phyloP scores from a whole-genome alignment of 2,888 invertebrate species.

The Lumbricus terrestris region DNA sequence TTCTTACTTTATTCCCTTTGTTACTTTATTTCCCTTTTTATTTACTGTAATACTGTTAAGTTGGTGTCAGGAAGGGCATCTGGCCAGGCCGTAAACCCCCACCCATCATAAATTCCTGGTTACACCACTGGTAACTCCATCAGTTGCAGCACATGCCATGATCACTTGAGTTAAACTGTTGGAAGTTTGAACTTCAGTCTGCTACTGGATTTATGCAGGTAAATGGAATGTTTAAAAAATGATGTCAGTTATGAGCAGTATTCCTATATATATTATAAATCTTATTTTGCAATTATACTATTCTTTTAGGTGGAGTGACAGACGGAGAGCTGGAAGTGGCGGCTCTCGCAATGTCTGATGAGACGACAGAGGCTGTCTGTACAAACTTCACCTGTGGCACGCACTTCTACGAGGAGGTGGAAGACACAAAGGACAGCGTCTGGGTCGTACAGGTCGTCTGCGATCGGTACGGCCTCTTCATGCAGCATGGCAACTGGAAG shows the following conservation, averaged over 20 bases:
- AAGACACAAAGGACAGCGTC: constrained; percentile 64
- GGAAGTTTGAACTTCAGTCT: not conserved
- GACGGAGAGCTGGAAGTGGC: constrained; percentile 52
- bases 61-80: too few relatives aligned
- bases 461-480: constrained; percentile 17
- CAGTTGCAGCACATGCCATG: too few relatives aligned
- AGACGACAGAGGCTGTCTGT: constrained; percentile 21
- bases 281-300: too few relatives aligned
- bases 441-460: constrained; percentile 61
- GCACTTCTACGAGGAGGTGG: constrained; percentile 62
- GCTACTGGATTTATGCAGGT: not conserved
- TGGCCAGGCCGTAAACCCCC: too few relatives aligned
- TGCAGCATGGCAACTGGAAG: constrained; percentile 59
- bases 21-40: too few relatives aligned
- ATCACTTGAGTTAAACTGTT: not conserved
- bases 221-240: too few relatives aligned
- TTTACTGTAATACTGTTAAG: too few relatives aligned
- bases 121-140: too few relatives aligned
- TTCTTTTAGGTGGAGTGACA: constrained; percentile 49
- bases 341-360: constrained; percentile 26
- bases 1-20: too few relatives aligned
- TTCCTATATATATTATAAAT: too few relatives aligned
- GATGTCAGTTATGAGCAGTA: too few relatives aligned
- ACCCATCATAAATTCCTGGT: too few relatives aligned
- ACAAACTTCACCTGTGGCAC: constrained; percentile 58